A percentile compares a stretch with the other conserved stretches of the same genome.
phyloP scores from a whole-genome alignment of 2,797 vertebrate genomes.

The Silurus aristotelis region DNA sequence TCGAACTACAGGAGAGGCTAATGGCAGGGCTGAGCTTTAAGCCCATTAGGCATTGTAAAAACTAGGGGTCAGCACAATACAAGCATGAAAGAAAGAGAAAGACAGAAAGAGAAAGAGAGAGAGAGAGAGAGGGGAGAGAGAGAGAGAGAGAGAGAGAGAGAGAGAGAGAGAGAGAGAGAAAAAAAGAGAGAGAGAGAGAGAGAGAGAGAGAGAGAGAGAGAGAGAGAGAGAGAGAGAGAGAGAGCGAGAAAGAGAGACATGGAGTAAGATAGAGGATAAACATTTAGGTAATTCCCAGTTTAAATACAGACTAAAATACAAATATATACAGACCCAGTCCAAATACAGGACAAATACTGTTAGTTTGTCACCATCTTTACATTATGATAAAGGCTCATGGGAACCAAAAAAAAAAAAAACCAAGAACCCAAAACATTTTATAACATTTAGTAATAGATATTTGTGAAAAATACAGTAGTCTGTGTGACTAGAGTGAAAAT shows the following conservation, averaged over 20 bases:
- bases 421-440: not conserved
- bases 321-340: slow-evolving; percentile 18
- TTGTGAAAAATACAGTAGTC: too few species aligned
- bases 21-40: slow-evolving; percentile 61
- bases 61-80: slow-evolving; percentile 45
- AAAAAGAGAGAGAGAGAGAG: not conserved
- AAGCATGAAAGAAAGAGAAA: not conserved
- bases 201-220: not conserved
- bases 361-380: slow-evolving; percentile 23
- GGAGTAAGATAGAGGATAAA: slow-evolving; percentile 9
- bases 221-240: slow-evolving; percentile 28
- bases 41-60: slow-evolving; percentile 55
- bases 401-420: not conserved
- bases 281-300: slow-evolving; percentile 43
- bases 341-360: slow-evolving; percentile 33
- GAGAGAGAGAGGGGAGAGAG: not conserved
- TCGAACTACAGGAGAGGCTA: slow-evolving; percentile 57
- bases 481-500: not conserved
- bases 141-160: slow-evolving; percentile 28
- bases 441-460: not conserved
- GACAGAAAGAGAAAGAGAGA: slow-evolving; percentile 21
- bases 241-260: slow-evolving; percentile 16
- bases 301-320: slow-evolving; percentile 38
- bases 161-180: slow-evolving; percentile 17
- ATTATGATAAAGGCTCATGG: not conserved